Conservation (phyloP, 2,113 vertebrate genomes). For the Cyanoliseus patagonus region DNA sequence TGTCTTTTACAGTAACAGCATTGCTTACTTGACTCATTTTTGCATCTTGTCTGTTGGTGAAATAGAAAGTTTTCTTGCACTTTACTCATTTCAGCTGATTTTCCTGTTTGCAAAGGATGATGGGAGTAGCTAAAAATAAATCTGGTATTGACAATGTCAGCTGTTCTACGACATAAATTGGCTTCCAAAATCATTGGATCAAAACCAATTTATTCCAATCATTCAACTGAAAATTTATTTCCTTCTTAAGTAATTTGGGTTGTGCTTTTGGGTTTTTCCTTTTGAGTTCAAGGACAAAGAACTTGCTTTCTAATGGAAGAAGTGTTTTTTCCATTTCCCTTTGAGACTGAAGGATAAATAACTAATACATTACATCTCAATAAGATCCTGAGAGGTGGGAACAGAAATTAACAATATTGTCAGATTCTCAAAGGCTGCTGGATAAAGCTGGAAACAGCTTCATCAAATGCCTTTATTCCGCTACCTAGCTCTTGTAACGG, state of each 20-base stretch:
- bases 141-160: not conserved
- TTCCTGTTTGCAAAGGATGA: not conserved
- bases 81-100: not conserved
- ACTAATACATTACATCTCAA: accelerated
- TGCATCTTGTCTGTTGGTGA: not conserved
- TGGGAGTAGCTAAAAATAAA: not conserved
- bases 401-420: not conserved
- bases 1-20: not conserved
- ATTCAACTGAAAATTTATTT: not conserved
- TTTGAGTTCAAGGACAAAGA: not conserved
- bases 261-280: not conserved
- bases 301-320: not conserved
- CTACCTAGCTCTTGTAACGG: not conserved
- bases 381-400: not conserved
- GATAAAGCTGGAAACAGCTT: not conserved
- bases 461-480: not conserved
- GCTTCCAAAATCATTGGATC: not conserved
- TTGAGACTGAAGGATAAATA: not conserved
- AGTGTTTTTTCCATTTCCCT: not conserved
- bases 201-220: not conserved
- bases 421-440: not conserved
- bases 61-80: not conserved
- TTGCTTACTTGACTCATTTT: not conserved
- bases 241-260: not conserved
- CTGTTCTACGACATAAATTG: not conserved